A percentile compares a stretch with the other conserved stretches of the same genome.
These are phyloP conservation scores for Crocallis elinguaria DNA, from an alignment of 2,888 invertebrate genomes.

Conservation along the genomic window DNA sequence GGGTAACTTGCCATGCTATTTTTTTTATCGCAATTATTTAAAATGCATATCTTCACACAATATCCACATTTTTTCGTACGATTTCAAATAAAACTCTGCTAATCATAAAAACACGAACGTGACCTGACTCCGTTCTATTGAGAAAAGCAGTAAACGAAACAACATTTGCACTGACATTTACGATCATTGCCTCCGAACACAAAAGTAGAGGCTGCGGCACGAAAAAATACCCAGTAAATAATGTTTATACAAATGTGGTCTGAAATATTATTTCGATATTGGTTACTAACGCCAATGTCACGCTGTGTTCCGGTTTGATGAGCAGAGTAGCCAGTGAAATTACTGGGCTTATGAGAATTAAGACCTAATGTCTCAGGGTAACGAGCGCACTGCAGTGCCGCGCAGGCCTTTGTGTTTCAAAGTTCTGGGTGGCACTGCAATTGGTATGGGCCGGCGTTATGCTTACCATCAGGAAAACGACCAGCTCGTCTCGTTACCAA, in stretches of 20 bases:
- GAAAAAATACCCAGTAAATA: constrained; percentile 5
- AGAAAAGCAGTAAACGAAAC: constrained; percentile 33
- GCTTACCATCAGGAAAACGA: too few species aligned
- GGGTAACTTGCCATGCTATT: neutral
- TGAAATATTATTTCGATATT: neutral
- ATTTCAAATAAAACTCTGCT: constrained; percentile 24
- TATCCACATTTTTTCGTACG: constrained; percentile 13
- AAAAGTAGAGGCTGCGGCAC: constrained; percentile 22
- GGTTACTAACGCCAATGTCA: neutral
- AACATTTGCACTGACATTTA: constrained; percentile 48
- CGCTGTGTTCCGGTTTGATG: too few species aligned
- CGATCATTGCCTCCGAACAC: constrained; percentile 48
- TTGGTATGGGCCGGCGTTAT: too few species aligned
- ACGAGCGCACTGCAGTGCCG: too few species aligned
- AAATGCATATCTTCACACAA: constrained; percentile 13
- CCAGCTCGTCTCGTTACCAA: too few species aligned
- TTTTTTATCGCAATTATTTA: constrained; percentile 1
- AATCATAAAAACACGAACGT: constrained; percentile 27
- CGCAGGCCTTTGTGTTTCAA: too few species aligned
- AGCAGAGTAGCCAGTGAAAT: too few species aligned
- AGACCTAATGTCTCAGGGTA: too few species aligned
- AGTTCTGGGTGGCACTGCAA: too few species aligned
- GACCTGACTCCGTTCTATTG: constrained; percentile 31
- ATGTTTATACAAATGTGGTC: constrained; percentile 3
- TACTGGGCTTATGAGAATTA: too few species aligned